phyloP scores from a whole-genome alignment of 92 coral and sea anemone species.

The Isaurus tuberculatus region DNA sequence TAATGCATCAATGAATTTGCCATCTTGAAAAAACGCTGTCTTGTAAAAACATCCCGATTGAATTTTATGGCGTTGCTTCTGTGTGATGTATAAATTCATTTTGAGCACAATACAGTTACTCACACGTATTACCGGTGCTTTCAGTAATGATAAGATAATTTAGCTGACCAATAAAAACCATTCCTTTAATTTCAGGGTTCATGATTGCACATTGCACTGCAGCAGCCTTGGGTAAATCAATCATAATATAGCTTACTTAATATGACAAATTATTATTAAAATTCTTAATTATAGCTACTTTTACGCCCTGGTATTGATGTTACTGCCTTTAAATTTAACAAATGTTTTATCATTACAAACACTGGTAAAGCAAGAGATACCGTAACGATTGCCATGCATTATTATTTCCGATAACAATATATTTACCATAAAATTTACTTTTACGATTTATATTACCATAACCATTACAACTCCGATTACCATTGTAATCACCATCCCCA shows the following conservation, averaged over 20 bases:
- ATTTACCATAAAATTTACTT: not conserved
- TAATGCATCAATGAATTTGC: too few species aligned
- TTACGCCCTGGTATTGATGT: not conserved
- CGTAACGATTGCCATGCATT: not conserved
- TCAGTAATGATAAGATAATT: not conserved
- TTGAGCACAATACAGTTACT: not conserved
- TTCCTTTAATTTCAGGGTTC: conserved; percentile 61
- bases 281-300: not conserved
- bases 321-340: too few species aligned
- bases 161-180: not conserved
- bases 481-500: not conserved
- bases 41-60: too few species aligned
- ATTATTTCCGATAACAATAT: not conserved
- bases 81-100: not conserved
- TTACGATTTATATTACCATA: not conserved
- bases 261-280: too few species aligned
- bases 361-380: not conserved
- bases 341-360: not conserved
- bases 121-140: not conserved
- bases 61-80: too few species aligned
- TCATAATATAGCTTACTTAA: too few species aligned
- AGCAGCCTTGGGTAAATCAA: conserved; percentile 83
- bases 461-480: not conserved
- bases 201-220: conserved; percentile 98
- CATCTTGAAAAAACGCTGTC: too few species aligned